Base-by-base conservation (phyloP, 1,140 invertebrate species). In the Atta colombica region DNA sequence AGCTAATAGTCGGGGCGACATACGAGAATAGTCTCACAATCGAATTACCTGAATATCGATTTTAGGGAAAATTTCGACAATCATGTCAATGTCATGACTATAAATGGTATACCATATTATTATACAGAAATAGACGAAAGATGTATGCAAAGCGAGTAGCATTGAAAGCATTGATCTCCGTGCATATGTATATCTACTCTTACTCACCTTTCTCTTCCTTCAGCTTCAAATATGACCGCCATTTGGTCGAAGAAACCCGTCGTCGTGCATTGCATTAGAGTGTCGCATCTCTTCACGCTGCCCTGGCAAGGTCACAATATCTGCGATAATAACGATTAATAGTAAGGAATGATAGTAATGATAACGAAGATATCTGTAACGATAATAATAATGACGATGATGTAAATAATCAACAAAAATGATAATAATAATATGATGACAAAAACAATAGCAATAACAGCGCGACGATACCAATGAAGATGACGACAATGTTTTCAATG, bases 121-220 rank as follows among this genome's bases (percentile, higher is more conserved):
- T 90, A 90, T 86, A 90, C 72, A 72, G 72, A 90, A 90, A 90
- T 90, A 90, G 86, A 90, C 18, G 14, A 84, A 35, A 61, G 39
- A 49, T 51, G 14, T 65, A 53, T 51, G 66, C 60, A 69, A 80
- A 81, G 78, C 68, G 21, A 71, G 45, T 18, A 68, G 61, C 31
- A 58, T 18, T 39, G 31, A 53, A 51, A 28, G 16, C 51, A 8
- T 12, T 28, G 16, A 16, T 63, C 45, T 77, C 21, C 74, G 18
- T 7, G n/a, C 25, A 10, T 78, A 65, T 51, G 61, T 86, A 58
- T 58, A 58, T 58, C n/a, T 21, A 91, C 89, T 39, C 35, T 39
- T 39, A 39, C 35, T 91, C 68, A 91, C 86, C 60, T 77, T 60
- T 82, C 81, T 90, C 16, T 71, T 25, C 25, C 18, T 60, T 77